A percentile compares a stretch with the other conserved stretches of the same genome.
phyloP scores from a whole-genome alignment of 2,888 invertebrate genomes.

The Gastracanthus pulcherrimus region DNA sequence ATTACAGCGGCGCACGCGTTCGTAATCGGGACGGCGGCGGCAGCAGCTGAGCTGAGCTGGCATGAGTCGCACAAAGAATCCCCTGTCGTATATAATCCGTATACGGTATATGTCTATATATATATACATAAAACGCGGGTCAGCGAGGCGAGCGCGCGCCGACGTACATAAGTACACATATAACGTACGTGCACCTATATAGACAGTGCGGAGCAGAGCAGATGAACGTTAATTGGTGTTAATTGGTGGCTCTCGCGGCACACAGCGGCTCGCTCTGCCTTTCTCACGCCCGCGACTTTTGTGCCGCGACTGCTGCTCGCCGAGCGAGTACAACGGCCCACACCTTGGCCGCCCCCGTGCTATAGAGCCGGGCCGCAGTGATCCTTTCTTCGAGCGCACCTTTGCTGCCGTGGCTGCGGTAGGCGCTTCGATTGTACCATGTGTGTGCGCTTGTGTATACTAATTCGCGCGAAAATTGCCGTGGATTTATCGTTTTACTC shows the following conservation, averaged over 20 bases:
- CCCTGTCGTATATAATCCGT: conserved; percentile 36
- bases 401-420: background rate
- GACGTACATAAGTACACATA: background rate
- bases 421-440: background rate
- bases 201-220: conserved; percentile 64
- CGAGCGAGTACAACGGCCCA: background rate
- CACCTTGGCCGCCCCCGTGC: conserved; percentile 17
- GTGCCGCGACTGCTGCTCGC: conserved; percentile 62
- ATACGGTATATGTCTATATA: background rate
- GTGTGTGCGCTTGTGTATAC: background rate
- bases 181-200: conserved; percentile 68
- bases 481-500: background rate
- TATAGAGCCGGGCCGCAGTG: too few relatives aligned
- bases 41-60: too few relatives aligned
- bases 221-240: conserved; percentile 77
- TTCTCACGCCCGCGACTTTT: conserved; percentile 77
- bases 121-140: background rate
- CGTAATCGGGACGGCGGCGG: conserved; percentile 39
- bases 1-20: background rate
- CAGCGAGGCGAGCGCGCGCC: background rate
- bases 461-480: background rate
- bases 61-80: conserved; percentile 37
- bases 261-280: conserved; percentile 64
- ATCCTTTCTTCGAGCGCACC: background rate
- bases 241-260: conserved; percentile 74